Conservation (phyloP, 2,797 vertebrate species). For the Otolemur crassicaudatus region DNA sequence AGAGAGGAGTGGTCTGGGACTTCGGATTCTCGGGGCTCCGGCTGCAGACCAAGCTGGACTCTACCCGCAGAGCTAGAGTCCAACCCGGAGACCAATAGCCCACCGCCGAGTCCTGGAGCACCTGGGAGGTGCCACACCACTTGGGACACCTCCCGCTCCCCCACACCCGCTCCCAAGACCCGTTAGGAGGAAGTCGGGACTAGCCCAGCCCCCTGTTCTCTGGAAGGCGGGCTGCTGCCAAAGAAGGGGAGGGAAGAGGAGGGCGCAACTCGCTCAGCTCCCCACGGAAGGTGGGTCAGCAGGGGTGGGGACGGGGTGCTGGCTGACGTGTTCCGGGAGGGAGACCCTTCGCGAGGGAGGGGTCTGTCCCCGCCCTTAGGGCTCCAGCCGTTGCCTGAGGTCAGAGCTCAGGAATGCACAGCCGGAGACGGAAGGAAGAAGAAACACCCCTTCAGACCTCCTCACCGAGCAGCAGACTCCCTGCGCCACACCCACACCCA, state of each 20-base stretch:
- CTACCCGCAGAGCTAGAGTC: rapidly evolving
- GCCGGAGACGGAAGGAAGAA: background rate
- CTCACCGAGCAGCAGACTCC: background rate
- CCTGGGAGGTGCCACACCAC: background rate
- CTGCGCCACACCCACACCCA: background rate
- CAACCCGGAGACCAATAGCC: background rate
- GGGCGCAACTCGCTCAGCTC: too few species aligned
- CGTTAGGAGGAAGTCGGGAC: background rate
- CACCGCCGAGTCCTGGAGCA: background rate
- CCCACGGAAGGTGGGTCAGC: background rate
- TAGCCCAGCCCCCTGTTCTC: background rate
- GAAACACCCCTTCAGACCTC: background rate
- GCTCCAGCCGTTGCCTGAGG: background rate
- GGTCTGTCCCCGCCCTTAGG: background rate
- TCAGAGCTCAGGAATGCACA: conserved; percentile 66
- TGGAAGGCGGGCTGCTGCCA: background rate
- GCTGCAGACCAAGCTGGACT: background rate
- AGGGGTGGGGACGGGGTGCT: background rate
- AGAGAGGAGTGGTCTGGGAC: background rate
- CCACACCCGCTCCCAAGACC: background rate
- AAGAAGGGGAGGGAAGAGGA: too few species aligned
- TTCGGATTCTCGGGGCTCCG: too few species aligned
- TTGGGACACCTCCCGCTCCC: background rate
- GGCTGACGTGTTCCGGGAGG: background rate
- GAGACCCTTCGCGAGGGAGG: too few species aligned